These are phyloP conservation scores for Microtus richardsoni DNA, from an alignment of 2,113 vertebrate genomes.

Conservation along the genomic window DNA sequence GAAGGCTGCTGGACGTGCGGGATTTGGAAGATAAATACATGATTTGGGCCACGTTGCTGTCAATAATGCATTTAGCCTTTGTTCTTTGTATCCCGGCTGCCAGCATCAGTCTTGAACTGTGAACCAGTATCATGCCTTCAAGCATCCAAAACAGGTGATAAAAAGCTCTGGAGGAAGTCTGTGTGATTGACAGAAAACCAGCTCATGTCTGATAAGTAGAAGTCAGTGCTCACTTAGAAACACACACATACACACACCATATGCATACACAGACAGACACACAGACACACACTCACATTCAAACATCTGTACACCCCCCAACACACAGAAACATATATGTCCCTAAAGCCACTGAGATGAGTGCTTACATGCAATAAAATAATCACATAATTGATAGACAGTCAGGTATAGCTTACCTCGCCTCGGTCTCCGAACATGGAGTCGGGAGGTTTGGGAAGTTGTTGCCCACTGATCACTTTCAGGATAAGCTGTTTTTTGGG, in stretches of 20 bases:
- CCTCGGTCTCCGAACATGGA: constrained; percentile 98
- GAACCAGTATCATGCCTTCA: not conserved
- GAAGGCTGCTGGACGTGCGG: not conserved
- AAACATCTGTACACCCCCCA: not conserved
- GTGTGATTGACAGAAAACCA: not conserved
- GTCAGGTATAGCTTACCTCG: constrained; percentile 89
- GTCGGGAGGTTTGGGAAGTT: constrained; percentile 98
- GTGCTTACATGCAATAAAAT: not conserved
- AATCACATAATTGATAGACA: not conserved
- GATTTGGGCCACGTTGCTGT: not conserved
- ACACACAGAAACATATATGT: not conserved
- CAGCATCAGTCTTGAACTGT: not conserved
- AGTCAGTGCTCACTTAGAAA: not conserved
- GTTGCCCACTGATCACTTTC: constrained; percentile 98
- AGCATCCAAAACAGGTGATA: not conserved
- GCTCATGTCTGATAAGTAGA: not conserved
- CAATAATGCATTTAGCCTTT: not conserved
- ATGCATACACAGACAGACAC: no score
- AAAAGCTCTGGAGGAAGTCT: not conserved
- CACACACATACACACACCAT: not conserved
- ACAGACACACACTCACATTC: not conserved
- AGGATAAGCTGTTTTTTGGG: constrained; percentile 98
- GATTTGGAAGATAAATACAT: not conserved
- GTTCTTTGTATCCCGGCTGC: not conserved
- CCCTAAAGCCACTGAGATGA: not conserved